Base-by-base conservation (phyloP, 2,113 vertebrate species). In the Silurus meridionalis region DNA sequence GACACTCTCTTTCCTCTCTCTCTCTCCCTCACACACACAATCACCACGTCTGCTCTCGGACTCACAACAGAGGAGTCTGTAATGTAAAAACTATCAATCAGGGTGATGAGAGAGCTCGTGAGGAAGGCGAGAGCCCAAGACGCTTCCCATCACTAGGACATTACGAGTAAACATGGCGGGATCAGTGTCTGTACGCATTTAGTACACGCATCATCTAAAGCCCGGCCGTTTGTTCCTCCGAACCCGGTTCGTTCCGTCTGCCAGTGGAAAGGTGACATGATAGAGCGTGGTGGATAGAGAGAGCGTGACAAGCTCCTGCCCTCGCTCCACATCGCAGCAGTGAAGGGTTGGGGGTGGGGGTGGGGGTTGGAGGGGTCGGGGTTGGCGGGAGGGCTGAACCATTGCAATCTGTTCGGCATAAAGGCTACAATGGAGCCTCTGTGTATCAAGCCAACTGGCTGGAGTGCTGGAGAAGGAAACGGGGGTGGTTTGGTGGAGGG, bases 401-500 rank as follows among this genome's bases (percentile, higher is more conserved):
- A 72, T 77, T 58, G 86, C 92, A 92, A 92, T 94, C 93, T 94
- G 93, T 93, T 95, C 92, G 91, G 92, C 92, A 92, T 92, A 91
- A 92, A 92, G 57, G 64, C 79, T 83, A 94, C 93, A 95, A 93
- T 94, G 91, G 91, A 93, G 92, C 90, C 91, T 93, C 88, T 94
- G 94, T 95, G 92, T 85, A 84, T 84, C 53, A 88, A 89, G 89
- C 91, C 89, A 91, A 80, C 87, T 86, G 85, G 88, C 89, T 82
- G 83, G 69, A 69, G 52, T 50, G 79, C n/a, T 46, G 80, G 60
- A 37, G 66, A 61, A 61, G 72, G 58, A 83, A 52, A 74, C 28
- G 28, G 28, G 28, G 28, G 28, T 37, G 28, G 83, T 58, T 25
- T 71, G 66, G 60, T 64, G 52, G 64, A 58, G 50, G 11, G 46